Base-by-base conservation (phyloP, 2,888 invertebrate genomes). In the Gortyna flavago region DNA sequence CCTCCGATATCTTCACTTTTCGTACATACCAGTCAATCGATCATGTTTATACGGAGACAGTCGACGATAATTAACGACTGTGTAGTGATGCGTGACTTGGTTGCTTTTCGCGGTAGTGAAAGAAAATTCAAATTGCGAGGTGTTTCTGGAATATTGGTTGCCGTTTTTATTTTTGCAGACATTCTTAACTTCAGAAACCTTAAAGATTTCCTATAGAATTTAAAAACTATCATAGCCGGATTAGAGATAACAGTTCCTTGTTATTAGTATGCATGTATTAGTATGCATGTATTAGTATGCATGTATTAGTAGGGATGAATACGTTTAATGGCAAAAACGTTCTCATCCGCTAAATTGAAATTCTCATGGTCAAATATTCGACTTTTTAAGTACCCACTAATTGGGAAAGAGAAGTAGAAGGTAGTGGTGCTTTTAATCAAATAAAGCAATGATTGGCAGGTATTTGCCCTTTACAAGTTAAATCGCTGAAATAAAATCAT, bases 1-100 rank as follows among this genome's bases (percentile, higher is more conserved):
- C 92, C 93, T 90, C 85, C 92, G 93, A 94, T 95, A 95, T 95
- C 95, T 95, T 93, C 92, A 95, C 93, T 93, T 79, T 90, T 90
- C 89, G 90, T 91, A 89, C 90, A 91, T 88, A 90, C 87, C 75
- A 79, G 80, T 83, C 77, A 88, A 96, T 96, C 95, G 94, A 95
- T 96, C 95, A 96, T 94, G 90, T 93, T 93, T 92, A 93, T 92
- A 91, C 89, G 86, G 84, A 84, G 87, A 88, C 88, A 88, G 86
- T 87, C 86, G 89, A 87, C 83, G 86, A 90, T 93, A 93, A 93
- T 94, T 93, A 94, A 93, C 92, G 92, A 92, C 84, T 83, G 81
- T 78, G 81, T 76, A 86, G 72, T 79, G 83, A 81, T 78, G 88
- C 81, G 81, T 84, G 77, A 84, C 84, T 84, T 71, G 81, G 70